Evolutionary conservation across 2,113 vertebrate species (phyloP).

Genomic region (Eclectus roratus): DNA sequence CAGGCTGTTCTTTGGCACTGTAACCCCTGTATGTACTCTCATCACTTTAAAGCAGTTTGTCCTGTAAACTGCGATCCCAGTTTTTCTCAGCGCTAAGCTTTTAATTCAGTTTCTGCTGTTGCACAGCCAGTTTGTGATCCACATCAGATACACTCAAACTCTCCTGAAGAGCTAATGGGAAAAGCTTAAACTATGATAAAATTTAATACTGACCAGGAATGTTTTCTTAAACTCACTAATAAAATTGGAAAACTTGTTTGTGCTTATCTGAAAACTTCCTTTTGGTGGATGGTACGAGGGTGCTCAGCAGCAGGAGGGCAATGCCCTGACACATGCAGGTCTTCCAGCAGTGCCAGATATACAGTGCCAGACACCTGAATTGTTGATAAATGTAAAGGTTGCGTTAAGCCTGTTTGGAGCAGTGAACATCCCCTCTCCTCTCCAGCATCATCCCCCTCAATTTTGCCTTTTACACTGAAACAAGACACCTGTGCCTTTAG

Average conservation of each 20-base stretch:
- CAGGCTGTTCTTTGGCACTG: background rate
- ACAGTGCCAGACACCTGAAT: background rate
- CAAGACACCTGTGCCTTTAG: background rate
- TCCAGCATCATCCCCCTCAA: background rate
- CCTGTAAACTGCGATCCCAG: background rate
- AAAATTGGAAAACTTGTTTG: background rate
- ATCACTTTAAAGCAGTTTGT: background rate
- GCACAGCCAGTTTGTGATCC: background rate
- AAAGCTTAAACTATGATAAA: background rate
- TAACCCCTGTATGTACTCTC: background rate
- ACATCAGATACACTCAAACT: background rate
- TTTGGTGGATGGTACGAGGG: rapidly evolving
- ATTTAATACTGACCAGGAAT: background rate
- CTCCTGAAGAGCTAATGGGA: background rate
- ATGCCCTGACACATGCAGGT: background rate
- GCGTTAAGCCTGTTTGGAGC: background rate
- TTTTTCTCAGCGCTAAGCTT: background rate
- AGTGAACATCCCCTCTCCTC: background rate
- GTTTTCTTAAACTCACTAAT: background rate
- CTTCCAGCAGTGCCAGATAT: background rate
- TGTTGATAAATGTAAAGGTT: background rate
- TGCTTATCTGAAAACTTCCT: background rate
- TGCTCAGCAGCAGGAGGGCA: background rate
- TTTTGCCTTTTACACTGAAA: background rate
- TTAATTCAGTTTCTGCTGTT: background rate